Percentiles rank a stretch among this genome's conserved stretches.
Conservation (phyloP, 2,113 vertebrate genomes). For the Phylloscopus trochilus region DNA sequence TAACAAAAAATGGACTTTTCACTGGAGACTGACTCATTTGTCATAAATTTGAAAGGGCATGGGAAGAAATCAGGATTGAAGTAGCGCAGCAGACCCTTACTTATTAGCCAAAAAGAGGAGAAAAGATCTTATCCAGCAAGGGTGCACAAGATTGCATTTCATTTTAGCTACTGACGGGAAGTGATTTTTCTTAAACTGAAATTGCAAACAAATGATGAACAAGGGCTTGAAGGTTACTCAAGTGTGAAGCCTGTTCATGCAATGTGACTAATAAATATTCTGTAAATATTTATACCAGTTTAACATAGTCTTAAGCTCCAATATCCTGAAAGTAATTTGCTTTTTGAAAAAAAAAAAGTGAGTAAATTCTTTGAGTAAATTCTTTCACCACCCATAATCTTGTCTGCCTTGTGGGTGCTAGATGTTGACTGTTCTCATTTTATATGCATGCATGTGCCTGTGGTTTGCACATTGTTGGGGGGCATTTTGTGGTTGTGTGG, state of each 20-base stretch:
- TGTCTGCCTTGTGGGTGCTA: background rate
- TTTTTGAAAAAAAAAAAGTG: background rate
- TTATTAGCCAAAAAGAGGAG: background rate
- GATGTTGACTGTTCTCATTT: background rate
- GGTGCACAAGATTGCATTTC: background rate
- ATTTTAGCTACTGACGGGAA: background rate
- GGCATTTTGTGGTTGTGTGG: background rate
- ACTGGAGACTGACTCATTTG: background rate
- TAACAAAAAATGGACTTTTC: background rate
- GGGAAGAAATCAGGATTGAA: background rate
- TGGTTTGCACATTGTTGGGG: background rate
- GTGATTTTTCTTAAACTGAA: background rate
- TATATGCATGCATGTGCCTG: background rate
- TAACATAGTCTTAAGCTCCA: background rate
- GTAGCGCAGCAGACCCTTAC: background rate
- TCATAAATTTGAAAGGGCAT: background rate
- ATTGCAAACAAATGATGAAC: background rate
- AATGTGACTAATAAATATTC: background rate
- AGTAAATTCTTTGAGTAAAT: background rate
- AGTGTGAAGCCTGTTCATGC: background rate
- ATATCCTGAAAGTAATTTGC: background rate
- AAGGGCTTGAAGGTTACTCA: background rate
- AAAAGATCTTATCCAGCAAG: slow-evolving; percentile 1
- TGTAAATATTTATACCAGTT: slow-evolving; percentile 17
- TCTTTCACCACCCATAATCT: background rate